A percentile compares a stretch with the other conserved stretches of the same genome.
phyloP scores from a whole-genome alignment of 2,888 invertebrate genomes.

The Onthophagus sagittarius region DNA sequence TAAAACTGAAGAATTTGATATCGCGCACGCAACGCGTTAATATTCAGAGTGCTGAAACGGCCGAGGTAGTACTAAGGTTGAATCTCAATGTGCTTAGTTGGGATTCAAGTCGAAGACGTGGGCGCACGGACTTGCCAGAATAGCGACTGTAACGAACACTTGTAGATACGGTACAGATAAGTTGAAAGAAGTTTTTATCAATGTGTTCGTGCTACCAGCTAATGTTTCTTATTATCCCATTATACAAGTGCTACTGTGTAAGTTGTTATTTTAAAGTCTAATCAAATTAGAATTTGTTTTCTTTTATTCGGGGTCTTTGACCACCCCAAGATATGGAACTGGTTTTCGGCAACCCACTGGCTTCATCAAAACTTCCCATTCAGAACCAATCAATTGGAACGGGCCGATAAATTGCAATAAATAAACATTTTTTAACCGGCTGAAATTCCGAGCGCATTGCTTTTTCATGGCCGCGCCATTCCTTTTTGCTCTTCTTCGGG shows the following conservation, averaged over 20 bases:
- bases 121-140: background rate
- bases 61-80: background rate
- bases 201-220: background rate
- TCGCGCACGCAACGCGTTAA: background rate
- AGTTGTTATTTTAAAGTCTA: no score
- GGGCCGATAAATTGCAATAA: background rate
- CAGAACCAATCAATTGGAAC: background rate
- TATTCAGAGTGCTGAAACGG: background rate
- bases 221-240: background rate
- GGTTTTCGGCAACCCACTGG: background rate
- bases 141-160: background rate
- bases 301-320: background rate
- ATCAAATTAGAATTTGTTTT: no score
- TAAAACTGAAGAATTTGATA: background rate
- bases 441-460: background rate
- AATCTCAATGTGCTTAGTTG: slow-evolving; percentile 10
- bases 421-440: background rate
- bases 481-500: background rate
- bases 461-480: slow-evolving; percentile 2
- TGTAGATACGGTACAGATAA: background rate
- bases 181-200: background rate
- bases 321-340: background rate
- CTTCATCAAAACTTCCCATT: background rate
- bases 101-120: slow-evolving; percentile 6
- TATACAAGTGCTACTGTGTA: no score